Evolutionary conservation across 2,113 vertebrate genomes (phyloP).

Genomic region (Paradoxurus hermaphroditus): DNA sequence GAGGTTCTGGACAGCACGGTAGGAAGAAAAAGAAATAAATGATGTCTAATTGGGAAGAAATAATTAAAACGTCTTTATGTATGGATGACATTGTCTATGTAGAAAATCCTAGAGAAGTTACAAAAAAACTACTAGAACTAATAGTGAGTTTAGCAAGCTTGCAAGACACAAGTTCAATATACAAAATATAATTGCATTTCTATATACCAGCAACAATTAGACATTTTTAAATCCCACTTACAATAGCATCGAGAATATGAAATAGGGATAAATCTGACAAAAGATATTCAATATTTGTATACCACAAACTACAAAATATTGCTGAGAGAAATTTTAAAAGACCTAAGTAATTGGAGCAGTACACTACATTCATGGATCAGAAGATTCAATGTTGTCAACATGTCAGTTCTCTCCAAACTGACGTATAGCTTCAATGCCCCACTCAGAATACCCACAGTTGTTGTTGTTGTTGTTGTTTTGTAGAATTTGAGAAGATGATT

Average conservation of each 20-base stretch:
- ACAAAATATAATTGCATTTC: neutral
- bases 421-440: neutral
- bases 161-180: neutral
- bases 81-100: neutral
- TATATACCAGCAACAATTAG: neutral
- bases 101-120: neutral
- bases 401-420: neutral
- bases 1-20: neutral
- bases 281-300: neutral
- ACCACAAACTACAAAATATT: neutral
- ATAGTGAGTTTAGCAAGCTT: neutral
- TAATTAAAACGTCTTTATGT: neutral
- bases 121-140: neutral
- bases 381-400: neutral
- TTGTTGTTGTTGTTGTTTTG: neutral
- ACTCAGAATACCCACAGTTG: neutral
- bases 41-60: neutral
- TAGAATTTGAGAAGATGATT: neutral
- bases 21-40: neutral
- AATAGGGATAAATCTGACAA: neutral
- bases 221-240: neutral
- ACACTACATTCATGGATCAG: neutral
- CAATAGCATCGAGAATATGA: neutral
- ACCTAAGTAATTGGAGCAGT: neutral
- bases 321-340: neutral